phyloP scores from a whole-genome alignment of 2,113 vertebrate genomes.

The Prunella himalayana region DNA sequence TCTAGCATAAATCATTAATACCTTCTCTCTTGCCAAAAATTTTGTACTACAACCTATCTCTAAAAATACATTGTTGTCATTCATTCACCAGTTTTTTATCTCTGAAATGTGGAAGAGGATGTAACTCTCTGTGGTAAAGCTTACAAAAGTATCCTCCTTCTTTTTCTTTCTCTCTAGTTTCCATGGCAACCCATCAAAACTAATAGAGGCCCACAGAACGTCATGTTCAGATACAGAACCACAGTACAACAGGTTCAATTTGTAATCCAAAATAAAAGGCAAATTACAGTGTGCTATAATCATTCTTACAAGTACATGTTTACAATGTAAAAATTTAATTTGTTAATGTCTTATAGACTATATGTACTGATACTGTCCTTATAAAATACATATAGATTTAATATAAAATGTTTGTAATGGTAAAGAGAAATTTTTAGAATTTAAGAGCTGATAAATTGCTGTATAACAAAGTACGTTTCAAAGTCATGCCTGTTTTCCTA shows the following conservation, averaged over 20 bases:
- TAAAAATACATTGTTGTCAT: not conserved
- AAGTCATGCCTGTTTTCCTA: not conserved
- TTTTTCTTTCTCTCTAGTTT: constrained; percentile 32
- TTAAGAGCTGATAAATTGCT: not conserved
- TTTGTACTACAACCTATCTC: not conserved
- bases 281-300: constrained; percentile 39
- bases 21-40: not conserved
- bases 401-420: not conserved
- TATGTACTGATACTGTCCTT: not conserved
- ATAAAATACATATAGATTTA: not conserved
- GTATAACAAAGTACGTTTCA: not conserved
- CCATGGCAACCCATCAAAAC: constrained; percentile 66
- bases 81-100: not conserved
- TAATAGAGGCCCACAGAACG: constrained; percentile 40
- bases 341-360: not conserved
- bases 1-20: not conserved
- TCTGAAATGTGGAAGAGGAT: not conserved
- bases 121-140: not conserved
- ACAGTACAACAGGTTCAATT: constrained; percentile 36
- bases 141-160: not conserved
- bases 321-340: constrained; percentile 12
- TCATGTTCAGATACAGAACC: not conserved
- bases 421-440: not conserved
- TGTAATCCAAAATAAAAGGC: constrained; percentile 49
- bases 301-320: not conserved